Percentiles rank a stretch among this genome's conserved stretches.
phyloP scores from a whole-genome alignment of 2,797 vertebrate species.

The Dermochelys coriacea region DNA sequence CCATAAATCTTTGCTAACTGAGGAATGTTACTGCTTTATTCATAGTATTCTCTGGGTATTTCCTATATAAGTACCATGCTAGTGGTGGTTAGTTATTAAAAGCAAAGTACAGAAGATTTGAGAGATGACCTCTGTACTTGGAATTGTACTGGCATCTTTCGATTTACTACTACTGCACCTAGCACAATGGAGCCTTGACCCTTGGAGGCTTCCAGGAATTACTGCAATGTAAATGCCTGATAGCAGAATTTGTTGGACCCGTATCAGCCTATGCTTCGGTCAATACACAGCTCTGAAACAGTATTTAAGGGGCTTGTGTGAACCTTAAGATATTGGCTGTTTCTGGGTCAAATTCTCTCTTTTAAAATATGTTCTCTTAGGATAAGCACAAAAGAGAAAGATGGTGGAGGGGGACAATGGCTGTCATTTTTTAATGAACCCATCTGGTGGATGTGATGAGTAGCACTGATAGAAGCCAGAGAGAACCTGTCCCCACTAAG shows the following conservation, averaged over 20 bases:
- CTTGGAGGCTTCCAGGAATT: not conserved
- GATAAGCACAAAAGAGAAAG: not conserved
- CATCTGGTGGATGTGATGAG: not conserved
- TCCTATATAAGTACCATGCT: not conserved
- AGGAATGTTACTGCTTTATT: not conserved
- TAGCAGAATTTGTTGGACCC: not conserved
- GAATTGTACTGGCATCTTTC: not conserved
- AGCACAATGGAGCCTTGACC: not conserved
- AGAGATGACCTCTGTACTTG: not conserved
- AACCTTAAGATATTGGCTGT: not conserved
- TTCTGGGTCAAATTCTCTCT: not conserved
- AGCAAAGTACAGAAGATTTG: not conserved
- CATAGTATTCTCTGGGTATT: not conserved
- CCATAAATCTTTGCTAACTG: not conserved
- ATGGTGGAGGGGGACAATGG: not conserved
- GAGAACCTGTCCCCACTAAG: not conserved
- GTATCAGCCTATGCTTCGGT: not conserved
- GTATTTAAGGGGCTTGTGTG: not conserved
- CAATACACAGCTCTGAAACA: not conserved
- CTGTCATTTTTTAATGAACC: not conserved
- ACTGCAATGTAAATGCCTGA: not conserved
- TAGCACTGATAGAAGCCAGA: not conserved
- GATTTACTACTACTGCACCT: not conserved
- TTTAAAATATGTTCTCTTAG: not conserved
- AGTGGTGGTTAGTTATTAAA: not conserved